phyloP scores from a whole-genome alignment of 2,888 invertebrate species.

The Campoplex capitator region DNA sequence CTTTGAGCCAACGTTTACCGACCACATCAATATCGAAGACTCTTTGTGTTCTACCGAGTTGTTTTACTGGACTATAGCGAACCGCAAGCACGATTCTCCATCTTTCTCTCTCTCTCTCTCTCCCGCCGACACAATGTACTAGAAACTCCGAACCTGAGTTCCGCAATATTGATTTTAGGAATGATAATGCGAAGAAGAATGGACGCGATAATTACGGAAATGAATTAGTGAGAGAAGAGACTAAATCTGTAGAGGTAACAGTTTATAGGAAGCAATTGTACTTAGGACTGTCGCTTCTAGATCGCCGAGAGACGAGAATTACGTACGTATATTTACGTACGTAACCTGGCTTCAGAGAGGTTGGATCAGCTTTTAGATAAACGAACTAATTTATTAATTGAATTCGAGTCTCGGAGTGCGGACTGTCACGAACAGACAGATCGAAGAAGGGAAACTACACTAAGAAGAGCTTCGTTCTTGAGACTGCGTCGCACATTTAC shows the following conservation, averaged over 20 bases:
- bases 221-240: constrained; percentile 12
- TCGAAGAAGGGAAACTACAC: not conserved
- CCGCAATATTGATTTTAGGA: not conserved
- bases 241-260: not conserved
- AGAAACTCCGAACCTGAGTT: not conserved
- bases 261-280: constrained; percentile 19
- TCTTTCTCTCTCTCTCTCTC: not conserved
- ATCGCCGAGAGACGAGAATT: not conserved
- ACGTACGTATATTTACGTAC: not conserved
- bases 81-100: not conserved
- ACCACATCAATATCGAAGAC: constrained; percentile 5
- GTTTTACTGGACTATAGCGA: not conserved
- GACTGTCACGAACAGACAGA: constrained; percentile 15
- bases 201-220: constrained; percentile 38
- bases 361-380: constrained; percentile 37
- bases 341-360: constrained; percentile 4
- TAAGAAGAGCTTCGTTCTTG: not conserved
- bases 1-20: not conserved
- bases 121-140: not conserved
- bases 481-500: not conserved
- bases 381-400: constrained; percentile 56
- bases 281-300: not conserved
- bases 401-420: constrained; percentile 32
- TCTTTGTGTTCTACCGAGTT: not conserved
- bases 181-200: constrained; percentile 24